Evolutionary conservation across 2,113 vertebrate species (phyloP), one percentile per base, ranked within the genome.

Genomic region (rabbit (Oryctolagus cuniculus)): DNA sequence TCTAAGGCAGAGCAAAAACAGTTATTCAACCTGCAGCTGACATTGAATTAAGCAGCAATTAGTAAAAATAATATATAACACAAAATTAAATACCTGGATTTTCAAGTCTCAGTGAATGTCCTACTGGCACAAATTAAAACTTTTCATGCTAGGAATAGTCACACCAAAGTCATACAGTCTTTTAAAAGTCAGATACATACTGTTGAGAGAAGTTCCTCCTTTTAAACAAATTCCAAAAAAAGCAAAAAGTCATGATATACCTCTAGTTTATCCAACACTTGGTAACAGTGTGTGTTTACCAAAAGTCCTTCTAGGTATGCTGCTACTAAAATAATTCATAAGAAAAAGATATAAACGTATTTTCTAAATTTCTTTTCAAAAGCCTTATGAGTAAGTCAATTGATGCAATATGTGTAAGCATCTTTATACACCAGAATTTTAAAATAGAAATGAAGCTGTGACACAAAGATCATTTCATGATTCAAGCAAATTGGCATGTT

Each of bases 291-390:
- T 31, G 77, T 25, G 63, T 53, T 64, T 67, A 79, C 69, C 27
- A 80, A 95, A 95, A 80, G 9, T 31, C 36, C 31, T 85, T 89
- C 29, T 38, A 83, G 2, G 24, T 19, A 69, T 66, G 22, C 49
- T 81, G 31, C 11, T 83, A 10, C 69, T 69, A 63, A 94, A 85
- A 70, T 77, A 34, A 89, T 31, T 85, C 89, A 24, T 55, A 89
- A 81, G 4, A 72, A 87, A 91, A 95, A 83, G 29, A 29, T 15
- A 0, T 15, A 79, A 51, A 63, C 53, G 25, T 25, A 53, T 82
- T 92, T 95, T 90, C 27, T 75, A 85, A 67, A 82, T 90, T 91
- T 82, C n/a, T 81, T 79, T 84, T 85, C n/a, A 80, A 88, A 87
- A 93, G 49, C 3, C 8, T 22, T 87, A 5, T 25, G 36, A 55